Evolutionary conservation across 1,140 invertebrate genomes (phyloP), one percentile per base, ranked within the genome.

Genomic region (Heliconius melpomene): DNA sequence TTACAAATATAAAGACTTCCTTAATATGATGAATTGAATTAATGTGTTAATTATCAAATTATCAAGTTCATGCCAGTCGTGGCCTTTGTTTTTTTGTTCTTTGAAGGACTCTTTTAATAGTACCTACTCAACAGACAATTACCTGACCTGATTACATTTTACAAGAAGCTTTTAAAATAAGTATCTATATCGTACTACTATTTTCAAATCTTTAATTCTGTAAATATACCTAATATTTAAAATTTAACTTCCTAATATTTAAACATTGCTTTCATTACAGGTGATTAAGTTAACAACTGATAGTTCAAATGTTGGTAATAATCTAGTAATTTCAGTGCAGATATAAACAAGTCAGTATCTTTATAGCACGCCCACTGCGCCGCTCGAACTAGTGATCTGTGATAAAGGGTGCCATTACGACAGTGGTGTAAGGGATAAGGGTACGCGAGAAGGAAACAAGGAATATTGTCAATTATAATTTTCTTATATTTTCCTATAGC

Each of bases 211-310:
- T 46, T 46, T 16, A 6, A 16, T 3, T 11, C 11, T 40, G 40
- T 46, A 46, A 5, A 1, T 13, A 46, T 16, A 16, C 13, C 3
- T 46, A 46, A 46, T 46, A 46, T 46, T 46, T 16, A 46, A 9
- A 46, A 16, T 46, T 16, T 16, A 16, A 46, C 40, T 16, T 46
- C 13, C 40, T 46, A 46, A 46, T 76, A 82, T 82, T 82, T 75
- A 82, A 81, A 79, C 77, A 79, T 79, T 13, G 26, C 54, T 83
- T 77, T 73, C 72, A 80, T 79, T 83, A 84, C 66, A 79, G 71
- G 78, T 72, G 81, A 83, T 84, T 84, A 84, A 84, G 36, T 84
- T 83, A 84, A 84, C 77, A 75, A 79, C 77, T 73, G 78, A 81
- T 79, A 77, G 52, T 77, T 46, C 71, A 78, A 72, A 79, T 75